Percentiles rank a stretch among this genome's conserved stretches.
Conservation (phyloP, 2,113 vertebrate species). For the Paracanthobrama guichenoti region DNA sequence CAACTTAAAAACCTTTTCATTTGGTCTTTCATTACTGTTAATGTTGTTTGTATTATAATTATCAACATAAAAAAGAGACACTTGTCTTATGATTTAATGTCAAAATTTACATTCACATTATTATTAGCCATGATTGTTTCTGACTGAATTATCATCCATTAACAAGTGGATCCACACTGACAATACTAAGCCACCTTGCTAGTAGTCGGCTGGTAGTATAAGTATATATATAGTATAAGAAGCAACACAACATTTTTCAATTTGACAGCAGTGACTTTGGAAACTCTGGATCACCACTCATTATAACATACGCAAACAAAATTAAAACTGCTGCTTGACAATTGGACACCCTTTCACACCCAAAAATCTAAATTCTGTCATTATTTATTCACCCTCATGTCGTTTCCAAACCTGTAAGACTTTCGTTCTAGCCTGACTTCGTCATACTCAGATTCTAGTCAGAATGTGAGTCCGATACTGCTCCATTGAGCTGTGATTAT, state of each 20-base stretch:
- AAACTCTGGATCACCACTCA: background rate
- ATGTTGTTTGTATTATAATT: background rate
- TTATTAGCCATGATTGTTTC: background rate
- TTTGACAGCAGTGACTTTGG: background rate
- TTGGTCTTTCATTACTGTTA: background rate
- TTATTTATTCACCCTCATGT: too few species aligned
- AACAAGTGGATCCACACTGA: background rate
- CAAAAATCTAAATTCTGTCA: too few species aligned
- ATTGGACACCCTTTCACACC: background rate
- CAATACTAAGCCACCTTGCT: background rate
- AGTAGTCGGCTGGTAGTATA: background rate
- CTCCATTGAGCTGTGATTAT: too few species aligned
- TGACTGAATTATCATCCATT: background rate
- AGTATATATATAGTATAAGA: background rate
- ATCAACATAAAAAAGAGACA: background rate
- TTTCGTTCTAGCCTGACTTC: too few species aligned
- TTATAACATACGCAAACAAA: conserved; percentile 8
- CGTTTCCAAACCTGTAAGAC: too few species aligned
- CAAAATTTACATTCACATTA: background rate
- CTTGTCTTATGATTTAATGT: background rate
- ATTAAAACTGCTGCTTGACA: background rate
- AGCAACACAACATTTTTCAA: too few species aligned
- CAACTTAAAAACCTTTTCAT: background rate
- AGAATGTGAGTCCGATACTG: too few species aligned
- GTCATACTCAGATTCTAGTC: too few species aligned